Evolutionary conservation across 64 coral and sea anemone genomes (phyloP).

Genomic region (Dendrophyllia cribrosa): DNA sequence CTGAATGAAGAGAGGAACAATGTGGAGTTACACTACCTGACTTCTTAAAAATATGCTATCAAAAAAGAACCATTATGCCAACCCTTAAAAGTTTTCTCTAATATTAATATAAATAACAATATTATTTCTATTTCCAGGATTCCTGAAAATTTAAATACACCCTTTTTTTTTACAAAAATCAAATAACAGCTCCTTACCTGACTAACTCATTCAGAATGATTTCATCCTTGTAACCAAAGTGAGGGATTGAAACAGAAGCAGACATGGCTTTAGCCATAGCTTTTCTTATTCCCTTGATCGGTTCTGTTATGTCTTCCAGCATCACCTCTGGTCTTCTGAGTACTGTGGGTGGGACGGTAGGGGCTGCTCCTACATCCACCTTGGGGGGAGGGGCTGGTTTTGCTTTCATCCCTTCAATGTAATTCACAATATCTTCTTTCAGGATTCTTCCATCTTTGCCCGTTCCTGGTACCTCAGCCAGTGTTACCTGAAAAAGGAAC

Average conservation of each 20-base stretch:
- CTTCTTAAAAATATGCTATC: too few relatives aligned
- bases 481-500: constrained; percentile 58
- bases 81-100: too few relatives aligned
- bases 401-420: constrained; percentile 74
- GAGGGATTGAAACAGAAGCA: constrained; percentile 71
- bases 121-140: too few relatives aligned
- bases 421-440: constrained; percentile 93
- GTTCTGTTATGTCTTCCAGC: constrained; percentile 76
- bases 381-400: constrained; percentile 15
- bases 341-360: constrained; percentile 3
- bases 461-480: constrained; percentile 80
- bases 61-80: too few relatives aligned
- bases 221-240: constrained; percentile 98
- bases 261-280: constrained; percentile 90
- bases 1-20: too few relatives aligned
- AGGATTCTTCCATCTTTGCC: constrained; percentile 96
- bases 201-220: constrained; percentile 89
- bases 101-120: too few relatives aligned
- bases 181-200: constrained; percentile 29
- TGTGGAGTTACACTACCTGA: too few relatives aligned
- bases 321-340: constrained; percentile 51
- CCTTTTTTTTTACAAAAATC: too few relatives aligned
- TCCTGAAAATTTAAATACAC: too few relatives aligned
- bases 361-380: neutral
- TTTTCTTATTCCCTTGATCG: constrained; percentile 88